phyloP scores from a whole-genome alignment of 2,113 vertebrate genomes.

The Actenoides lindsayi region DNA sequence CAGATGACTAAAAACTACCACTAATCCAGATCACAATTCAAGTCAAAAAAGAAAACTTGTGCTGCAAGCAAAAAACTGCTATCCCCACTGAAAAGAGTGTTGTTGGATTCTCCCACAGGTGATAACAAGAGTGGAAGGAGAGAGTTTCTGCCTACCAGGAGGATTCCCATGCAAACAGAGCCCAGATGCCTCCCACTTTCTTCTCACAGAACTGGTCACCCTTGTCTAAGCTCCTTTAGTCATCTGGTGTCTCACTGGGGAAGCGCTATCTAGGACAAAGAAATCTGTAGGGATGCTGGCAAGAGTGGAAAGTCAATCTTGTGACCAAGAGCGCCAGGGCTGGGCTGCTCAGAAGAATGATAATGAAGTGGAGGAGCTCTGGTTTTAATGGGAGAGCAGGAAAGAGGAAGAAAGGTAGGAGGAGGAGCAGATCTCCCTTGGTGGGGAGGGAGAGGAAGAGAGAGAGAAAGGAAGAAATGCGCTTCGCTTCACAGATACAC shows the following conservation, averaged over 20 bases:
- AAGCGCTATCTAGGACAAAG: slow-evolving; percentile 52
- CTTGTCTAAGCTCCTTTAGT: slow-evolving; percentile 33
- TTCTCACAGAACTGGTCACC: slow-evolving; percentile 14
- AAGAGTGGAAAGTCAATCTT: slow-evolving; percentile 33
- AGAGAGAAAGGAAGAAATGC: slow-evolving; percentile 49
- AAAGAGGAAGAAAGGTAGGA: slow-evolving; percentile 21
- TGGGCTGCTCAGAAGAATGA: slow-evolving; percentile 1
- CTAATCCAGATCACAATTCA: neutral
- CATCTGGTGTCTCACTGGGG: slow-evolving; percentile 53
- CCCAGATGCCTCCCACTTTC: neutral
- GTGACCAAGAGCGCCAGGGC: neutral
- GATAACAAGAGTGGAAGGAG: neutral
- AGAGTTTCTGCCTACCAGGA: neutral
- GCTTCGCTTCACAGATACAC: neutral
- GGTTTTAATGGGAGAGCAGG: neutral
- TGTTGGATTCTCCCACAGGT: neutral
- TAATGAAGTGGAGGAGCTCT: neutral
- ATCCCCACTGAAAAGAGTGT: neutral
- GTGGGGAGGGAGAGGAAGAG: neutral
- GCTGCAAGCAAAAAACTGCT: neutral
- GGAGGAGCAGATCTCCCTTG: neutral
- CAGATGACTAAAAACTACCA: neutral
- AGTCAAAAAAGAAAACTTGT: neutral
- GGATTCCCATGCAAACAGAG: neutral
- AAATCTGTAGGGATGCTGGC: slow-evolving; percentile 41